These are phyloP conservation scores for Limanda limanda DNA, from an alignment of 2,113 vertebrate genomes.

Conservation along the genomic window DNA sequence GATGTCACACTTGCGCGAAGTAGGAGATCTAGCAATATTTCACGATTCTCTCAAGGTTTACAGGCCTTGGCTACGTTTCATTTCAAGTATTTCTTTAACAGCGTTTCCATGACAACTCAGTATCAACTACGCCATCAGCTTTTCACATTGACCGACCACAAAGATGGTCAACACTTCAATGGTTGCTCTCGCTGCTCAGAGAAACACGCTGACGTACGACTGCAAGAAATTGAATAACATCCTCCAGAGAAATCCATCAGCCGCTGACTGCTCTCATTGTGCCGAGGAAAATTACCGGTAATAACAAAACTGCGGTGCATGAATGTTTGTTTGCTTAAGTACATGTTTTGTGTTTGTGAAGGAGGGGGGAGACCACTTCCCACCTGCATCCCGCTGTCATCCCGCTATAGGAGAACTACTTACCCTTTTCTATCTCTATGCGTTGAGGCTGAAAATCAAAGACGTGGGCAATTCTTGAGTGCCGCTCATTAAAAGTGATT, in stretches of 20 bases:
- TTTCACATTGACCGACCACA: not conserved
- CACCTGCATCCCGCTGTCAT: not conserved
- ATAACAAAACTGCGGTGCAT: slow-evolving; percentile 7
- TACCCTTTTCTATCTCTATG: slow-evolving; percentile 41
- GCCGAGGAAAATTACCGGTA: slow-evolving; percentile 19
- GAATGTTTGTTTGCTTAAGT: slow-evolving; percentile 1
- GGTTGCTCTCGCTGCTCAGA: not conserved
- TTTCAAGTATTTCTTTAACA: too few relatives aligned
- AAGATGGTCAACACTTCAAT: not conserved
- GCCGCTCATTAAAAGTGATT: slow-evolving; percentile 48
- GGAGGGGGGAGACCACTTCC: not conserved
- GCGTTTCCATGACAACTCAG: not conserved
- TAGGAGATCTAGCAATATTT: too few relatives aligned
- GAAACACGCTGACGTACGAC: slow-evolving; percentile 2
- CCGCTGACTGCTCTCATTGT: not conserved
- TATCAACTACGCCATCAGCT: not conserved
- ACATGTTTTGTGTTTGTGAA: slow-evolving; percentile 21
- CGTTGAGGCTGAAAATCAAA: not conserved
- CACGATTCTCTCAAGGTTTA: too few relatives aligned
- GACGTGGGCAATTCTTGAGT: too few relatives aligned
- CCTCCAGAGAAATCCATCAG: slow-evolving; percentile 15
- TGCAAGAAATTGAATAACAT: slow-evolving; percentile 30
- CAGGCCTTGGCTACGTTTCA: too few relatives aligned
- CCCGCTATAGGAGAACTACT: slow-evolving; percentile 2
- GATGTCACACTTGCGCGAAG: too few relatives aligned